Base-by-base conservation (phyloP, 2,888 invertebrate species). In the Coenonympha arcania region DNA sequence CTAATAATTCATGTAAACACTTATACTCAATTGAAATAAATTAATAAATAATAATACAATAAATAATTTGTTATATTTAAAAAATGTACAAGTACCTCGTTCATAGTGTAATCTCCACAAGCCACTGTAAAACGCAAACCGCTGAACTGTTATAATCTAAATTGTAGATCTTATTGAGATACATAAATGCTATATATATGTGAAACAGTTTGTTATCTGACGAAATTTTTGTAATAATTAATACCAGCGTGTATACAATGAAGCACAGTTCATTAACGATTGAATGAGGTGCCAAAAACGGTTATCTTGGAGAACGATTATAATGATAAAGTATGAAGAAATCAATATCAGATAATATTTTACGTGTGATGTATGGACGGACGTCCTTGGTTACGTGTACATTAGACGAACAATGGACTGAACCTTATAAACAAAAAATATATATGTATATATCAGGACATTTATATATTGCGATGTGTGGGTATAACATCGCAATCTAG, bases 31-130 rank as follows among this genome's bases (percentile, higher is more conserved):
- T n/a, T n/a, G n/a, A n/a, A n/a, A n/a, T n/a, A n/a, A n/a, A n/a
- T n/a, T n/a, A n/a, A n/a, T n/a, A n/a, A n/a, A n/a, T n/a, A n/a
- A n/a, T n/a, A n/a, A n/a, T n/a, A n/a, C n/a, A n/a, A n/a, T n/a
- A n/a, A n/a, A n/a, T n/a, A n/a, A n/a, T n/a, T n/a, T n/a, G n/a
- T n/a, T n/a, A 26, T 9, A 3, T 26, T 15, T 3, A 24, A 15
- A 6, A 22, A 37, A 22, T 6, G 6, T 11, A 31, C 4, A 13
- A 3, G 8, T 44, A 44, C 80, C 79, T 75, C 71, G 56, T 68
- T 77, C 68, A 77, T 65, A 73, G 73, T 6, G 69, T 76, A 55
- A 69, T 79, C 66, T 73, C 69, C 65, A 69, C 69, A 59, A 70
- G 68, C 76, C 82, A 82, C 75, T 71, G 63, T 55, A 57, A 59